phyloP scores from a whole-genome alignment of 2,113 vertebrate species.

The Ancistrus triradiatus region DNA sequence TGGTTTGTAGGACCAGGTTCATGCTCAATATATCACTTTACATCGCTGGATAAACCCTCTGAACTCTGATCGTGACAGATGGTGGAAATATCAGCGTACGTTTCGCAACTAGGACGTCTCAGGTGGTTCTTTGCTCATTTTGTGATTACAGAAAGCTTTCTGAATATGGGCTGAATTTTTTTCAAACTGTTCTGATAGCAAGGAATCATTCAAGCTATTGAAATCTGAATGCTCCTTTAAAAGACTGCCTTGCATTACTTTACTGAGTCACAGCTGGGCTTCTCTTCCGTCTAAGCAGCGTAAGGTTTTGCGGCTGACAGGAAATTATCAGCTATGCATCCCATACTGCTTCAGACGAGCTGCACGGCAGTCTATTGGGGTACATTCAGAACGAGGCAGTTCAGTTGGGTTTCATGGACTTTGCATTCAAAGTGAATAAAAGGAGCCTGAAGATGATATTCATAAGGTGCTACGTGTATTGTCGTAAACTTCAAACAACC shows the following conservation, averaged over 20 bases:
- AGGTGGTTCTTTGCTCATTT: conserved; percentile 2
- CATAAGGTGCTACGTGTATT: too few species aligned
- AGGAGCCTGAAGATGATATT: too few species aligned
- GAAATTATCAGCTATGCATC: conserved; percentile 24
- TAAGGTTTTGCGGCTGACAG: conserved; percentile 25
- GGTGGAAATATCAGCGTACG: too few species aligned
- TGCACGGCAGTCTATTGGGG: conserved; percentile 4
- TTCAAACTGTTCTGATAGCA: conserved; percentile 16
- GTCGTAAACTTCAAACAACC: too few species aligned
- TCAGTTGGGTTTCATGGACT: conserved; percentile 5
- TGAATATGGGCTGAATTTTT: conserved; percentile 10
- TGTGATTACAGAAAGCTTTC: not conserved
- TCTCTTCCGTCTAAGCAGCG: conserved; percentile 18
- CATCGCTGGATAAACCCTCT: too few species aligned
- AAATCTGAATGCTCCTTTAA: conserved; percentile 22
- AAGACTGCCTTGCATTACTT: conserved; percentile 17
- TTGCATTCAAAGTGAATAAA: conserved; percentile 18
- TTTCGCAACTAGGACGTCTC: not conserved
- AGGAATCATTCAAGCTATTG: conserved; percentile 12
- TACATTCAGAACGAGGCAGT: conserved; percentile 14
- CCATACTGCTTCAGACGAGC: not conserved
- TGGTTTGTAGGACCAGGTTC: too few species aligned
- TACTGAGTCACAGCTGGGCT: conserved; percentile 29
- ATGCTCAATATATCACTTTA: too few species aligned
- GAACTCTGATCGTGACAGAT: too few species aligned